Evolutionary conservation across 1,140 invertebrate species (phyloP).

Genomic region (Drosophila nigromelanica): DNA sequence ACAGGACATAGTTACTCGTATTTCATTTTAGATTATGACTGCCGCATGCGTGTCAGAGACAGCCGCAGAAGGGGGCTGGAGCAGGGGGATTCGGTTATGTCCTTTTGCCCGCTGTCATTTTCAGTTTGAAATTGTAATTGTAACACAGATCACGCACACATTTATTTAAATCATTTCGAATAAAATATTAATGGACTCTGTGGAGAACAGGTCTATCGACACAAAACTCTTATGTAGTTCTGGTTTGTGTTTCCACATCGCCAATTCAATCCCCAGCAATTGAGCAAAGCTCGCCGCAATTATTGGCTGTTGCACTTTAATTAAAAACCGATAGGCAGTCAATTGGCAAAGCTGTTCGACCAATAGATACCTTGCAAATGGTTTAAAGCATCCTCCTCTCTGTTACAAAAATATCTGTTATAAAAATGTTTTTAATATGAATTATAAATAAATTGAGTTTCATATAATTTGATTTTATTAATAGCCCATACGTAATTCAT

Average conservation of each 20-base stretch:
- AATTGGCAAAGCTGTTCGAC: neutral
- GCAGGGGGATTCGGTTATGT: neutral
- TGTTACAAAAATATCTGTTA: neutral
- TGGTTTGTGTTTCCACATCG: constrained; percentile 12
- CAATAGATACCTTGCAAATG: neutral
- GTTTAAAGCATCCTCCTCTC: too few relatives aligned
- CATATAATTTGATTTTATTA: neutral
- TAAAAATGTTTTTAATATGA: neutral
- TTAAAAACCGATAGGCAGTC: constrained; percentile 58
- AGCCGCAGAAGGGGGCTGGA: constrained; percentile 3
- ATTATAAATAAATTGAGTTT: neutral
- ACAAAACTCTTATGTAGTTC: constrained; percentile 31
- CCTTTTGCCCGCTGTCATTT: neutral
- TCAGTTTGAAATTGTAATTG: constrained; percentile 3
- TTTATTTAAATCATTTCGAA: constrained; percentile 6
- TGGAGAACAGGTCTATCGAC: constrained; percentile 2
- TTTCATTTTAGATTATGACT: constrained; percentile 17
- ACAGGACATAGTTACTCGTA: constrained; percentile 5
- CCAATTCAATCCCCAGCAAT: constrained; percentile 51
- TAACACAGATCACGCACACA: neutral
- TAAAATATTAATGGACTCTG: constrained; percentile 2
- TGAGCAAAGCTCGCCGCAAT: constrained; percentile 73
- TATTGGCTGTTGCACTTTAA: constrained; percentile 68
- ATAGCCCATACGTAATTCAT: neutral
- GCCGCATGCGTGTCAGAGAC: constrained; percentile 17